Base-by-base conservation (phyloP, 2,888 invertebrate genomes). In the Caradrina kadenii region DNA sequence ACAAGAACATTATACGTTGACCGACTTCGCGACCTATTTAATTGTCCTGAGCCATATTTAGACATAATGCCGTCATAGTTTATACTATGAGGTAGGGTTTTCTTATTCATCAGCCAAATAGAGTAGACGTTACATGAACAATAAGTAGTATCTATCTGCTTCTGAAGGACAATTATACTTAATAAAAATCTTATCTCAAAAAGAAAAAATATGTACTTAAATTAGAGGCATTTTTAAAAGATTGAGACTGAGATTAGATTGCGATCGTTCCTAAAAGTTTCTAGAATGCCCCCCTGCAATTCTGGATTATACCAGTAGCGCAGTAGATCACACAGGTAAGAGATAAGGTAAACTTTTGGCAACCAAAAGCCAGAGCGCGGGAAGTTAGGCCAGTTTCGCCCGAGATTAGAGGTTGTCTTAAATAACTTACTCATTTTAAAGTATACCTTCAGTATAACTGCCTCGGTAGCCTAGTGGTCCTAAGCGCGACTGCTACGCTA, bases 31-130 rank as follows among this genome's bases (percentile, higher is more conserved):
- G 53, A 61, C 60, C 80, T 53, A 80, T 65, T 77, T 54, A 69
- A 69, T 75, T 53, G 48, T 66, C 55, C 62, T 63, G 63, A 50
- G 63, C 80, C 76, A 77, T 66, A 75, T 80, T 80, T 69, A 75
- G 59, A 53, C 50, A 10, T 52, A 63, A 63, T 80, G 69, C 39
- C 65, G 63, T 80, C 80, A 76, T 50, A 45, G 45, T 45, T 17
- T 17, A 5, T 11, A 26, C 22, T 54, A 45, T 26, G 26, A 52
- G 73, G 6, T 52, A 26, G 48, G 50, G 1, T 45, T 48, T 55
- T 54, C 42, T 63, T 65, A 53, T 59, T 56, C 15, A 45, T 45
- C 17, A 17, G 17, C 45, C 45, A 17, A 45, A 45, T 45, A 45
- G 1, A 45, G 45, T 17, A 45, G 45, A 11, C 45, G 6, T 45